Percentiles rank a stretch among this genome's conserved stretches.
phyloP scores from a whole-genome alignment of 2,888 invertebrate genomes.

The Tachina grossa region DNA sequence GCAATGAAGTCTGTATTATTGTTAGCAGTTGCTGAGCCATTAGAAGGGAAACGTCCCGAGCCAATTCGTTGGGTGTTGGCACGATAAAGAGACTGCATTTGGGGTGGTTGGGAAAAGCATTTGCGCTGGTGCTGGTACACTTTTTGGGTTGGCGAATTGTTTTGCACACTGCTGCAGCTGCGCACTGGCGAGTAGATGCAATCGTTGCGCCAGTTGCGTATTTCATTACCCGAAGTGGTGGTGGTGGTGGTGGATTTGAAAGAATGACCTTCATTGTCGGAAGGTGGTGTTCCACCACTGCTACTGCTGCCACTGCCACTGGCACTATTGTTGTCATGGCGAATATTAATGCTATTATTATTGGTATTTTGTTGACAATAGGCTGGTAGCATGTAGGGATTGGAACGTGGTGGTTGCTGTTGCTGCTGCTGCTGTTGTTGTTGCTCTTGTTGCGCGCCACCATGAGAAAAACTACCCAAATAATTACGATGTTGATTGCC shows the following conservation, averaged over 20 bases:
- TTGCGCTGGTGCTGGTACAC: conserved; percentile 69
- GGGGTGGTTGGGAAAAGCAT: conserved; percentile 69
- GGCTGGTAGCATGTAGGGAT: conserved; percentile 65
- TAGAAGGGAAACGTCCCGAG: conserved; percentile 75
- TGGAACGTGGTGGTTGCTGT: conserved; percentile 36
- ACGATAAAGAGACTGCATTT: conserved; percentile 64
- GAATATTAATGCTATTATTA: too few species aligned
- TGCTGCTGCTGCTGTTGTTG: conserved; percentile 33
- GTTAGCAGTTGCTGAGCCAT: background rate
- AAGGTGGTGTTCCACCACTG: conserved; percentile 78
- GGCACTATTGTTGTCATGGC: conserved; percentile 58
- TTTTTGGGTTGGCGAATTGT: conserved; percentile 64
- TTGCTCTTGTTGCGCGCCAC: conserved; percentile 72
- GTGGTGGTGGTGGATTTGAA: conserved; percentile 36
- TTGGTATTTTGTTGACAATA: conserved; percentile 71
- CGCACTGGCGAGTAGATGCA: conserved; percentile 78
- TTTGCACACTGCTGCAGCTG: conserved; percentile 76
- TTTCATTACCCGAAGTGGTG: conserved; percentile 69
- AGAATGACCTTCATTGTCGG: conserved; percentile 74
- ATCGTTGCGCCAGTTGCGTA: conserved; percentile 82
- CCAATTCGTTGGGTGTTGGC: conserved; percentile 74
- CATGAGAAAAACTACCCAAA: conserved; percentile 78
- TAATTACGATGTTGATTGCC: conserved; percentile 75
- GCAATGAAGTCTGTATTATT: conserved; percentile 50
- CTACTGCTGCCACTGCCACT: conserved; percentile 72